Evolutionary conservation across 2,797 vertebrate species (phyloP).

Genomic region (Dallia pectoralis): DNA sequence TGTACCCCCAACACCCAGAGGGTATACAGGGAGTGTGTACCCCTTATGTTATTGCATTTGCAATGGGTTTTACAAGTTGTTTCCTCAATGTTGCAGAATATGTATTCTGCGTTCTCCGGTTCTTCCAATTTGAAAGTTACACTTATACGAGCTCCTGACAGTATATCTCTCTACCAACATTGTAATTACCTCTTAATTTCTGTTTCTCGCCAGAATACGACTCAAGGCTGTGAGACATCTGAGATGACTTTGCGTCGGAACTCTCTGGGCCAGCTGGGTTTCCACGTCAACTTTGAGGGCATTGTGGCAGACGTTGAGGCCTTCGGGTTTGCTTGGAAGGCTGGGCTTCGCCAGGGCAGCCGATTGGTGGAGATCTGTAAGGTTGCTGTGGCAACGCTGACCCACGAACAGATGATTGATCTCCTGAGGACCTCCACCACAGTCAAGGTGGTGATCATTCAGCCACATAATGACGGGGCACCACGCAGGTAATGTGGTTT

Average conservation of each 20-base stretch:
- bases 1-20: no score
- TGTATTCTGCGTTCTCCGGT: no score
- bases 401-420: constrained; percentile 98
- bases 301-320: constrained; percentile 97
- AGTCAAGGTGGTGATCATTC: constrained; percentile 95
- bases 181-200: neutral
- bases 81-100: no score
- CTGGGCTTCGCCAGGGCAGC: constrained; percentile 92
- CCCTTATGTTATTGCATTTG: no score
- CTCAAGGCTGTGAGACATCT: constrained; percentile 91
- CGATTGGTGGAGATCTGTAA: constrained; percentile 98
- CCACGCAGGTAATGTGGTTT: constrained; percentile 95
- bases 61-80: no score
- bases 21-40: no score
- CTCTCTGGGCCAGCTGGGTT: constrained; percentile 92
- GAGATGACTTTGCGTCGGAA: constrained; percentile 93
- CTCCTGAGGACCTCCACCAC: constrained; percentile 90
- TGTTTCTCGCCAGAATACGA: constrained; percentile 78
- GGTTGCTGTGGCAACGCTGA: constrained; percentile 93
- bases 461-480: constrained; percentile 90
- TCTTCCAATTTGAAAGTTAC: no score
- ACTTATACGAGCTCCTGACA: no score
- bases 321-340: constrained; percentile 97
- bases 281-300: constrained; percentile 97
- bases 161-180: no score